Evolutionary conservation across 1,140 invertebrate genomes (phyloP), one percentile per base, ranked within the genome.

Genomic region (Phymorhynchus buccinoides): DNA sequence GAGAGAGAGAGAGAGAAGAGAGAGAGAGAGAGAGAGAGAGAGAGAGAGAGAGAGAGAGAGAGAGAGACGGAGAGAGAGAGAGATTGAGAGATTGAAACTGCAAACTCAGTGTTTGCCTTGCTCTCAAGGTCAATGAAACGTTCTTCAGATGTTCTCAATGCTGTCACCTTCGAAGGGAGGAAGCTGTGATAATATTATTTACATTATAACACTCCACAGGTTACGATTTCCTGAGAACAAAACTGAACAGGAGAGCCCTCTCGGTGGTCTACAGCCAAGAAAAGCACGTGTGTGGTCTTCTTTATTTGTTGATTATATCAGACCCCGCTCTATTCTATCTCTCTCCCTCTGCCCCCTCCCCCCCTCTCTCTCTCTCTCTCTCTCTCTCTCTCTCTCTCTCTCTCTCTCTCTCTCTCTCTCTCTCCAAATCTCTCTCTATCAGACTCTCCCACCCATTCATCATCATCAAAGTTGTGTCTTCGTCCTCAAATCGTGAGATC

Each of bases 1-100:
- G 71, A 73, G 71, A 73, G 71, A 73, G 71, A 73, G 71, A 73
- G 37, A 73, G 71, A 73, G 30, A 73, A 73, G 3, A 3, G 71
- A 73, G 71, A 73, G 71, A 73, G 71, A 32, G 71, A 39, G 71
- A 73, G 71, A 32, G 71, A 73, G 71, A 1, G 71, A 27, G 1
- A 27, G 71, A 73, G 3, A 3, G 71, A 73, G 71, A 73, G 71
- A 73, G 71, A 32, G 71, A 39, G 71, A 73, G 71, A 32, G 71
- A 73, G 71, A 1, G 71, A 27, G 1, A 27, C 12, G 37, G 27
- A 6, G 71, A 73, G 71, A 52, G 48, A 52, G 48, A 52, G 48
- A 52, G 48, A 52, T 9, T 0, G 48, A 2, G 48, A 2, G 48
- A 73, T 12, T 12, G 71, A 27, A 3, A 14, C n/a, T n/a, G n/a